Conservation (phyloP, 2,113 vertebrate species). For the Pogonocichla stellata region DNA sequence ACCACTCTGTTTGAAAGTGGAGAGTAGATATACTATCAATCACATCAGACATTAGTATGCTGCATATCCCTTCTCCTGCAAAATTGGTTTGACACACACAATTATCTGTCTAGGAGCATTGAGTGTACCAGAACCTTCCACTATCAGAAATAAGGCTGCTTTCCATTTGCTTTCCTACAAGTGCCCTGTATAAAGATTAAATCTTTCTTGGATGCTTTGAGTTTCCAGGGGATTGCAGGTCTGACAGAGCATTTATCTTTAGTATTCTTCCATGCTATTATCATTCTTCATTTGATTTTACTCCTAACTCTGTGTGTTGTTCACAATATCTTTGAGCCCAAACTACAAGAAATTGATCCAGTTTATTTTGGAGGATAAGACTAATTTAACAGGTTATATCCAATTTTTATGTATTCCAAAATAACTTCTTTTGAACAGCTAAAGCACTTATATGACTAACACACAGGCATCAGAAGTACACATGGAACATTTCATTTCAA, state of each 20-base stretch:
- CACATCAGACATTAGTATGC: neutral
- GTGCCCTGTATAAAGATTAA: neutral
- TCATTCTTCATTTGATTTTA: neutral
- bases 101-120: neutral
- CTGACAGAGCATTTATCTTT: neutral
- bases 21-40: neutral
- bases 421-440: neutral
- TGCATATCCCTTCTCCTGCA: neutral
- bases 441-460: neutral
- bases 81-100: neutral
- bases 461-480: neutral
- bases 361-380: neutral
- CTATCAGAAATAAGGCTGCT: neutral
- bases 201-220: neutral
- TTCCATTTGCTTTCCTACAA: neutral
- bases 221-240: neutral
- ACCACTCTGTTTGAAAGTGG: neutral
- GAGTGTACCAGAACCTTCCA: neutral
- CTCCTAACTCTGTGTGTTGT: neutral
- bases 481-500: neutral
- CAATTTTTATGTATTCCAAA: neutral
- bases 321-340: neutral
- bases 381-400: neutral
- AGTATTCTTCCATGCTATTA: neutral
- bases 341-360: neutral